These are phyloP conservation scores for Isotomurus palustris DNA, from an alignment of 2,888 invertebrate species.

Conservation along the genomic window DNA sequence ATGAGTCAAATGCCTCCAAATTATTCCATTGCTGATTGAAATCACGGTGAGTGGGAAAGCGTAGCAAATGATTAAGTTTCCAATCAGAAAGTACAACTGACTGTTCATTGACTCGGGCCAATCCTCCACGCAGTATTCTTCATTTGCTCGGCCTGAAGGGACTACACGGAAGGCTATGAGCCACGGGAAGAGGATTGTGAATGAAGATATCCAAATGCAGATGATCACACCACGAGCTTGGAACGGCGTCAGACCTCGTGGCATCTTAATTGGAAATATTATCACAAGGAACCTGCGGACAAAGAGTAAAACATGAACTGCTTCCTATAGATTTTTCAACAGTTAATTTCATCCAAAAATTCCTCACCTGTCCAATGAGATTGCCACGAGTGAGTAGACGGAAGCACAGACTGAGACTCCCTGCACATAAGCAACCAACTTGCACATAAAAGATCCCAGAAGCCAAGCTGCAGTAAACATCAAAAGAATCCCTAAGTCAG, in stretches of 20 bases:
- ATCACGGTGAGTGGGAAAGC: constrained; percentile 84
- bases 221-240: constrained; percentile 49
- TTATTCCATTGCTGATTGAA: constrained; percentile 82
- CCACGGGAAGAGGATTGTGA: constrained; percentile 50
- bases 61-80: constrained; percentile 84
- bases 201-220: constrained; percentile 50
- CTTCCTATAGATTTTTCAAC: no score
- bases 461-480: constrained; percentile 51
- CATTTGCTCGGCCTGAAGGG: constrained; percentile 43
- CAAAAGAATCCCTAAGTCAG: no score
- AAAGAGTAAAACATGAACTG: no score
- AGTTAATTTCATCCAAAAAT: background rate
- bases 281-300: constrained; percentile 80
- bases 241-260: constrained; percentile 49
- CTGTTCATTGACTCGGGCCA: constrained; percentile 82
- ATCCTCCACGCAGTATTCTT: constrained; percentile 69
- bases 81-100: constrained; percentile 78
- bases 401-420: constrained; percentile 54
- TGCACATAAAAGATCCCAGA: constrained; percentile 53
- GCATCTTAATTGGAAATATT: constrained; percentile 78
- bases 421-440: constrained; percentile 54
- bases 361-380: constrained; percentile 51
- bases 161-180: constrained; percentile 49
- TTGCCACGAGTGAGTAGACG: constrained; percentile 53
- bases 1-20: constrained; percentile 85